Evolutionary conservation across 2,888 invertebrate genomes (phyloP).

Genomic region (Acronicta psi): DNA sequence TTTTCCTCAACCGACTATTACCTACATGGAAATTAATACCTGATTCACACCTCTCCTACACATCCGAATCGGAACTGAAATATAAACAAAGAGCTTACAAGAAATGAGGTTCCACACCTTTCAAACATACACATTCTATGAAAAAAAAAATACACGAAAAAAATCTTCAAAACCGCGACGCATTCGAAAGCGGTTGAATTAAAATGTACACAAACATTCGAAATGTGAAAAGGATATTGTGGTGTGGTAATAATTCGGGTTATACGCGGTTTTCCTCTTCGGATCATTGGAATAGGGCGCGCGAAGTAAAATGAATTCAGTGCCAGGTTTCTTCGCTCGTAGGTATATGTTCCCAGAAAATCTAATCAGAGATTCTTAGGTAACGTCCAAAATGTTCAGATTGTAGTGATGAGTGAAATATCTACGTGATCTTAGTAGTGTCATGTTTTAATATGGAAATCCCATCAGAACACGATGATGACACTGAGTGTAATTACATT

Average conservation of each 20-base stretch:
- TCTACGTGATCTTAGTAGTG: slow-evolving; percentile 19
- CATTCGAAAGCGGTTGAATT: slow-evolving; percentile 36
- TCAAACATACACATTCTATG: slow-evolving; percentile 22
- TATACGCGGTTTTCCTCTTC: slow-evolving; percentile 60
- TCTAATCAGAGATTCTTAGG: slow-evolving; percentile 15
- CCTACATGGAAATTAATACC: slow-evolving; percentile 38
- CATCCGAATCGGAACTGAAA: slow-evolving; percentile 33
- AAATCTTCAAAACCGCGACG: slow-evolving; percentile 21
- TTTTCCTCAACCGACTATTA: slow-evolving; percentile 39
- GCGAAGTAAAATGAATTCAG: slow-evolving; percentile 39
- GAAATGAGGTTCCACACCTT: slow-evolving; percentile 31
- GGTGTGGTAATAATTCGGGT: slow-evolving; percentile 46
- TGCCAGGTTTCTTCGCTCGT: slow-evolving; percentile 51
- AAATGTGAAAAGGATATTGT: slow-evolving; percentile 26
- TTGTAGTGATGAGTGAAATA: slow-evolving; percentile 2
- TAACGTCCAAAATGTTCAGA: slow-evolving; percentile 21
- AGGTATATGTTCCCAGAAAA: slow-evolving; percentile 58
- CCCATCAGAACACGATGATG: not conserved
- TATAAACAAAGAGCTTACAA: slow-evolving; percentile 34
- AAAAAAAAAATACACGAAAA: slow-evolving; percentile 20
- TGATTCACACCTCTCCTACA: slow-evolving; percentile 41
- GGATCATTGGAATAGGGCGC: slow-evolving; percentile 56
- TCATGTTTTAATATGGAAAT: slow-evolving; percentile 3
- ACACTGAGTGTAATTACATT: too few species aligned
- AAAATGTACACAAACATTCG: slow-evolving; percentile 39